A percentile compares a stretch with the other conserved stretches of the same genome.
These are phyloP conservation scores for Rhagoletis zephyria DNA, from an alignment of 1,140 invertebrate species.

Conservation along the genomic window DNA sequence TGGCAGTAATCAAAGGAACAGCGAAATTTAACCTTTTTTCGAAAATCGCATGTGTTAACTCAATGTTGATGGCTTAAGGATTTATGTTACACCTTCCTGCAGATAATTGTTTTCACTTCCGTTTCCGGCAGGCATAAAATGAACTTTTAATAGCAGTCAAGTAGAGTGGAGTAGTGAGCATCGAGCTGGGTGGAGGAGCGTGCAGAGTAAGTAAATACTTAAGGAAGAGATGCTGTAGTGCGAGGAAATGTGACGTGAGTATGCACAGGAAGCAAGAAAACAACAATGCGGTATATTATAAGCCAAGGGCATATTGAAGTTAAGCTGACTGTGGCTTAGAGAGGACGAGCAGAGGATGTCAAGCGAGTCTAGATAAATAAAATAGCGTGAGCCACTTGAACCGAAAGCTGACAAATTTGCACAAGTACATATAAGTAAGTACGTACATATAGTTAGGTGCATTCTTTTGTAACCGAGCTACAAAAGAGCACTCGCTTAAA, in stretches of 20 bases:
- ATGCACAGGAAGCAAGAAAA: neutral
- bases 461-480: too few species aligned
- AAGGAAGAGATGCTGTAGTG: too few species aligned
- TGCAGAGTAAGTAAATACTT: neutral
- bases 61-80: neutral
- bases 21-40: too few species aligned
- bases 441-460: neutral
- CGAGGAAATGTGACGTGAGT: neutral
- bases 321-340: neutral
- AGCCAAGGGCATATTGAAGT: neutral
- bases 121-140: conserved; percentile 31
- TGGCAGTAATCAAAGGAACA: too few species aligned
- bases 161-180: neutral
- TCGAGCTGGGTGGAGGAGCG: neutral
- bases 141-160: conserved; percentile 48
- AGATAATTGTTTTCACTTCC: conserved; percentile 51
- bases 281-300: neutral
- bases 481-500: too few species aligned
- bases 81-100: conserved; percentile 47
- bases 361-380: neutral
- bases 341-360: neutral
- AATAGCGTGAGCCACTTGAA: conserved; percentile 47
- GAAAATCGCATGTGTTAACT: too few species aligned
- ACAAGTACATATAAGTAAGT: neutral
- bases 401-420: conserved; percentile 35